phyloP scores from a whole-genome alignment of 2,797 vertebrate genomes.

The Cyprinella venusta region DNA sequence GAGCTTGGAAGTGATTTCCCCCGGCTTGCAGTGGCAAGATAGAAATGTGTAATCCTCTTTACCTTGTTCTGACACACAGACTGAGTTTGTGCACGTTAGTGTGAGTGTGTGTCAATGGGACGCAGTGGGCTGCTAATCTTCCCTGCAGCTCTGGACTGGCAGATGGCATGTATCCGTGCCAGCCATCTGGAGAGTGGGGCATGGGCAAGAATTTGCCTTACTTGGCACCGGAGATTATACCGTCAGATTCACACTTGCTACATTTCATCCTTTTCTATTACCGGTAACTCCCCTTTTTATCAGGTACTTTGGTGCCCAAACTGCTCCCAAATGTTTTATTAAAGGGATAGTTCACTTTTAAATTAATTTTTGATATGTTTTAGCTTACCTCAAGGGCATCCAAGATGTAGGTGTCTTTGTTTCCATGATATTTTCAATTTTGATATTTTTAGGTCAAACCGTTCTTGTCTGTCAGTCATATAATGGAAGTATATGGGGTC shows the following conservation, averaged over 20 bases:
- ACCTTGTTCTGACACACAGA: conserved; percentile 76
- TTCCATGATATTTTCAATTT: no score
- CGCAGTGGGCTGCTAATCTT: conserved; percentile 73
- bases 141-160: conserved; percentile 71
- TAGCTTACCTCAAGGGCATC: no score
- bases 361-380: no score
- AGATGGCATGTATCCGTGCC: conserved; percentile 79
- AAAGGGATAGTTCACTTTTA: not conserved
- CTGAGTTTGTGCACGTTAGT: conserved; percentile 71
- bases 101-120: conserved; percentile 73
- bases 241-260: conserved; percentile 59
- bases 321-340: not conserved
- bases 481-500: no score
- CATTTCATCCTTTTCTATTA: conserved; percentile 45
- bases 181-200: conserved; percentile 79
- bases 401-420: no score
- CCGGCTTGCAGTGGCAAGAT: conserved; percentile 64
- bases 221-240: conserved; percentile 73
- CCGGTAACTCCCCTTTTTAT: conserved; percentile 19
- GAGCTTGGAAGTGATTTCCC: conserved; percentile 41
- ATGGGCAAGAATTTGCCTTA: conserved; percentile 66
- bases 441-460: no score
- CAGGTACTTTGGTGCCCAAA: not conserved
- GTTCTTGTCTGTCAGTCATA: no score
- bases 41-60: conserved; percentile 83